Conservation (phyloP, 2,113 vertebrate species). For the Phodopus roborovskii region DNA sequence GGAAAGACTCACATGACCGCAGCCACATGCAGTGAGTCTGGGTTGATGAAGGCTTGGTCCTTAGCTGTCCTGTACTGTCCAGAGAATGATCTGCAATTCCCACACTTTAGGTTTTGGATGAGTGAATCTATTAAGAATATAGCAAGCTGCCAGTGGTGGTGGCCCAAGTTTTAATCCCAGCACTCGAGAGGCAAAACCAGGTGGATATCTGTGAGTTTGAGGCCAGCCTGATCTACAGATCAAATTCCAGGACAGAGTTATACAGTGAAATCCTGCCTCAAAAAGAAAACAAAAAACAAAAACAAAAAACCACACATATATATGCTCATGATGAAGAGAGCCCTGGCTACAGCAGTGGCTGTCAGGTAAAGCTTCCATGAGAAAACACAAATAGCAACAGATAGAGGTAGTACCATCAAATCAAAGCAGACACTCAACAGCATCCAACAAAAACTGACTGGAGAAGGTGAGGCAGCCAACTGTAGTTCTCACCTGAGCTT, state of each 20-base stretch:
- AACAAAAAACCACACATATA: too few species aligned
- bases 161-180: background rate
- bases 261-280: background rate
- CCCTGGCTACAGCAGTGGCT: background rate
- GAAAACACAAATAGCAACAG: background rate
- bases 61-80: background rate
- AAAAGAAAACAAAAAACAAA: background rate
- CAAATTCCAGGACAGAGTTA: background rate
- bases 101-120: background rate
- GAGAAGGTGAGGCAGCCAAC: background rate
- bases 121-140: background rate
- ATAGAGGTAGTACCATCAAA: too few species aligned
- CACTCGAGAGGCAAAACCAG: background rate
- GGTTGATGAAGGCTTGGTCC: background rate
- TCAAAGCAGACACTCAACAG: background rate
- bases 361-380: background rate
- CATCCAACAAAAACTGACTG: background rate
- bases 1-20: background rate
- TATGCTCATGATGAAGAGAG: background rate
- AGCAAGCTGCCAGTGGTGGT: background rate
- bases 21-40: background rate
- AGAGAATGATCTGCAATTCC: background rate
- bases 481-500: background rate
- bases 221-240: background rate
- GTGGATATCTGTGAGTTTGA: background rate